Percentiles rank a stretch among this genome's conserved stretches.
Evolutionary conservation across 2,113 vertebrate genomes (phyloP).

Genomic region (Galbula dea): DNA sequence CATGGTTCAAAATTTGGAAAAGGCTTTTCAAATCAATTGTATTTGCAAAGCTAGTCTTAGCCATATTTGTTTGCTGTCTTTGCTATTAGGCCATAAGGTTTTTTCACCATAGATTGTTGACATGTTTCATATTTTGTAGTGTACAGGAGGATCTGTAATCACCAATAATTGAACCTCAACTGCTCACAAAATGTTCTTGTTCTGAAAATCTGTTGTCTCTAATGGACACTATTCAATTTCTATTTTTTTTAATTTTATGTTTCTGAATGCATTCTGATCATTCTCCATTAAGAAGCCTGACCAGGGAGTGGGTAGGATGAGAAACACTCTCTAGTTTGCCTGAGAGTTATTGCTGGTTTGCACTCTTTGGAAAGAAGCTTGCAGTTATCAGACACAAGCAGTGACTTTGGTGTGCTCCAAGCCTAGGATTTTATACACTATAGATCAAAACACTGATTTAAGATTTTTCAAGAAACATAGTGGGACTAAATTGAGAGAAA

Average conservation of each 20-base stretch:
- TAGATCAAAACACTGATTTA: background rate
- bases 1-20: background rate
- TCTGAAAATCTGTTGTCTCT: background rate
- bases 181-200: background rate
- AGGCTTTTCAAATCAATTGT: background rate
- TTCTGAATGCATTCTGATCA: background rate
- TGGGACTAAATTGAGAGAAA: background rate
- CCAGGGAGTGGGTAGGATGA: fast-evolving
- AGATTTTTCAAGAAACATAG: background rate
- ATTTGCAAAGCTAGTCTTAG: background rate
- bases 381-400: background rate
- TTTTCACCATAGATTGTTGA: background rate
- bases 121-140: background rate
- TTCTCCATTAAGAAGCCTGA: background rate
- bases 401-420: background rate
- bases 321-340: background rate
- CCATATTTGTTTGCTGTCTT: background rate
- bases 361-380: background rate
- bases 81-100: background rate
- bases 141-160: background rate
- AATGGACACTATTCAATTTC: background rate
- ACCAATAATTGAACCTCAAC: background rate
- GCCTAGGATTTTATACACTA: background rate
- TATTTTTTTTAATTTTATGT: background rate
- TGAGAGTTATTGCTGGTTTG: background rate